Evolutionary conservation across 1,140 invertebrate genomes (phyloP).

Genomic region (Chironomus tepperi): DNA sequence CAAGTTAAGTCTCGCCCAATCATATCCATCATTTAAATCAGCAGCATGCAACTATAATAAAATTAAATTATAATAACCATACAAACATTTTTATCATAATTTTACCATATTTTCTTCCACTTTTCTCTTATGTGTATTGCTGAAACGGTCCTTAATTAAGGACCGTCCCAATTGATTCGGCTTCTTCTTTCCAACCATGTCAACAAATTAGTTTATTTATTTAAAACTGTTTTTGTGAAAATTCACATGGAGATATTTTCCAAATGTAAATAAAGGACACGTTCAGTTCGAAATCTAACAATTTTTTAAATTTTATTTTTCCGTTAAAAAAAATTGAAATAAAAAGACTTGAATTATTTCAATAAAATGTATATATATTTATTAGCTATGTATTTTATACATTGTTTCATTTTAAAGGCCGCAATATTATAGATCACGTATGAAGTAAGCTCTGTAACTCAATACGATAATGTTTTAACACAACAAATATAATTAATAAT

Average conservation of each 20-base stretch:
- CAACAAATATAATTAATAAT: no score
- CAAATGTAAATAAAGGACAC: neutral
- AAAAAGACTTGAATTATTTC: no score
- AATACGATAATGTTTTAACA: no score
- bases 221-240: neutral
- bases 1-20: constrained; percentile 81
- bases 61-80: constrained; percentile 26
- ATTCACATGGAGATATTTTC: neutral
- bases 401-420: no score
- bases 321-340: no score
- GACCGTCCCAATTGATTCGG: constrained; percentile 52
- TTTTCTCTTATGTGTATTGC: constrained; percentile 46
- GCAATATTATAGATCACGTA: no score
- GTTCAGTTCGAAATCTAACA: neutral
- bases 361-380: no score
- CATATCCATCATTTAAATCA: constrained; percentile 80
- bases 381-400: no score
- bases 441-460: no score
- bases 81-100: neutral
- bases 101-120: constrained; percentile 45
- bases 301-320: no score
- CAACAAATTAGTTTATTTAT: neutral
- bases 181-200: constrained; percentile 58
- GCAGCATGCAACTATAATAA: constrained; percentile 69
- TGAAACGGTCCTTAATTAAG: constrained; percentile 69